Evolutionary conservation across 1,140 invertebrate genomes (phyloP).

Genomic region (Oryctes rhinoceros): DNA sequence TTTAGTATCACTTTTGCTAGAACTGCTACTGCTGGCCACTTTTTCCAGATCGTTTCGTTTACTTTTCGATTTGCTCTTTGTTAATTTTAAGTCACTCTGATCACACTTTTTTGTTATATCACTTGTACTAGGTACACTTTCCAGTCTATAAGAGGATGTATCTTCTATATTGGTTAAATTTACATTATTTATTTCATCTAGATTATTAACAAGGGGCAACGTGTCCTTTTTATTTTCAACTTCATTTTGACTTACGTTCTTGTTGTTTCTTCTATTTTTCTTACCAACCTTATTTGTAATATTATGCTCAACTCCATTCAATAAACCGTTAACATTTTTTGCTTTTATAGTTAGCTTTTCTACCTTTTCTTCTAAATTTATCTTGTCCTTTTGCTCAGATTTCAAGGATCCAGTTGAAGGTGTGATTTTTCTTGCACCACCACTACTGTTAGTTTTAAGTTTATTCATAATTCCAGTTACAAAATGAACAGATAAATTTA

Average conservation of each 20-base stretch:
- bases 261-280: slow-evolving; percentile 35
- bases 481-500: slow-evolving; percentile 7
- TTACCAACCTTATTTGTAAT: slow-evolving; percentile 40
- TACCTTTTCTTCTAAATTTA: slow-evolving; percentile 39
- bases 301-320: slow-evolving; percentile 50
- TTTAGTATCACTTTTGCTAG: slow-evolving; percentile 33
- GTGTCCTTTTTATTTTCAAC: slow-evolving; percentile 32
- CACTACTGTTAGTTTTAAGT: slow-evolving; percentile 30
- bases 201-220: neutral
- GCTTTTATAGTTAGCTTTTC: slow-evolving; percentile 37
- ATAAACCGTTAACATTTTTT: slow-evolving; percentile 51
- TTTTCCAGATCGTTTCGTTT: slow-evolving; percentile 24
- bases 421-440: slow-evolving; percentile 15
- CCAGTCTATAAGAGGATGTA: slow-evolving; percentile 14
- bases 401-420: slow-evolving; percentile 36
- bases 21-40: slow-evolving; percentile 2
- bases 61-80: slow-evolving; percentile 35
- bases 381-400: slow-evolving; percentile 34
- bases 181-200: slow-evolving; percentile 30
- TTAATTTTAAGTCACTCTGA: slow-evolving; percentile 38
- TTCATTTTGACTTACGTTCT: neutral
- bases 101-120: slow-evolving; percentile 37
- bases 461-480: slow-evolving; percentile 40
- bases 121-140: slow-evolving; percentile 21
- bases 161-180: neutral